Conservation (phyloP, 2,888 invertebrate genomes). For the Lithosia quadra region DNA sequence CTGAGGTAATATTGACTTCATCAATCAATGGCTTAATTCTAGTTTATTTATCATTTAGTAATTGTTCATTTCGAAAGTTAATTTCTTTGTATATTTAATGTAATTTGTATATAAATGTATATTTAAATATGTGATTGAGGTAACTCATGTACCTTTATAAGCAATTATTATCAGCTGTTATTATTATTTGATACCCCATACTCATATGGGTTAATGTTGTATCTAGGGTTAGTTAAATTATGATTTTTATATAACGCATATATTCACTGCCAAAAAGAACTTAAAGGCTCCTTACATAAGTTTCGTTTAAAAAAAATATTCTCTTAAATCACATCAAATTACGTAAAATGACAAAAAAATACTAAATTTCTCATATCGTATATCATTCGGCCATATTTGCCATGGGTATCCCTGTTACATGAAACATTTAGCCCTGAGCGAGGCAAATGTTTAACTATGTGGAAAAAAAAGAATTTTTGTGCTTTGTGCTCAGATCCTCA, state of each 20-base stretch:
- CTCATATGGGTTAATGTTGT: no score
- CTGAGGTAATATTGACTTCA: slow-evolving; percentile 34
- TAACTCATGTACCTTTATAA: no score
- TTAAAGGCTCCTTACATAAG: no score
- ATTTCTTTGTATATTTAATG: background rate
- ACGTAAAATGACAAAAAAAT: slow-evolving; percentile 42
- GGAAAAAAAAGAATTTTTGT: slow-evolving; percentile 69
- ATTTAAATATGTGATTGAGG: no score
- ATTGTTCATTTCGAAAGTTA: background rate
- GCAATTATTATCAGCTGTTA: no score
- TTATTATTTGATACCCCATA: no score
- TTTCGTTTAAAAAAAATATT: background rate
- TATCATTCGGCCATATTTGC: slow-evolving; percentile 52
- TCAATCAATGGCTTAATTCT: slow-evolving; percentile 28
- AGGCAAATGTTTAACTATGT: slow-evolving; percentile 71
- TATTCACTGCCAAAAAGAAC: no score
- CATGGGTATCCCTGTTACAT: slow-evolving; percentile 56
- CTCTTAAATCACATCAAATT: slow-evolving; percentile 28
- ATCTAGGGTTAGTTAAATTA: no score
- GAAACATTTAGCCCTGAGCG: slow-evolving; percentile 66
- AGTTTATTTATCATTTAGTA: background rate
- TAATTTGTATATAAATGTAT: no score
- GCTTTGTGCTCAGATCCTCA: slow-evolving; percentile 60
- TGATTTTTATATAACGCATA: no score
- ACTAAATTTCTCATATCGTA: slow-evolving; percentile 50